Evolutionary conservation across 2,888 invertebrate species (phyloP), one percentile per base, ranked within the genome.

Genomic region (Trypoxylon attenuatum): DNA sequence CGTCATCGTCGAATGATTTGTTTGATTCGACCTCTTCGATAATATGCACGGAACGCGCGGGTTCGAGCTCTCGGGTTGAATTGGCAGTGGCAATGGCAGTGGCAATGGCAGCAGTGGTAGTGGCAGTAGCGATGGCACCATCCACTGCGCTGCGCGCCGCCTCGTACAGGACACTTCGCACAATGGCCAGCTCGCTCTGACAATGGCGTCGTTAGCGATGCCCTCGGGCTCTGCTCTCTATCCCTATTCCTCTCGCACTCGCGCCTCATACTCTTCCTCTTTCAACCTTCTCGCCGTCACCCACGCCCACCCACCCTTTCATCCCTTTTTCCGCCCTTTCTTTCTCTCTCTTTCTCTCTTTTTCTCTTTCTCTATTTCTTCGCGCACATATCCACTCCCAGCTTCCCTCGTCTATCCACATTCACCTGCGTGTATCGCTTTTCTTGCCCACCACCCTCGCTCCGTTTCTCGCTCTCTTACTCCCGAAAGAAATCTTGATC

Each of bases 121-220:
- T n/a, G n/a, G n/a, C n/a, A n/a, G n/a, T n/a, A n/a, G n/a, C n/a
- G n/a, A n/a, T n/a, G n/a, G n/a, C 8, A 33, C 33, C 8, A 10
- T 10, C 33, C 33, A 10, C 13, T 25, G 25, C 33, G 33, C 33
- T 33, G 4, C 47, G 27, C 71, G 67, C 58, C 70, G 71, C 65
- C 64, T 59, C 67, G 68, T 67, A 66, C 79, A 77, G 82, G 79
- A 82, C 83, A 74, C 77, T 59, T 64, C 70, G 77, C 79, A 84
- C 83, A 85, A 85, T 84, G 79, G 83, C 79, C 73, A 73, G 79
- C 71, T 73, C 72, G 80, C 77, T 82, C n/a, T n/a, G 81, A 85
- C 85, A 86, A 86, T 86, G 84, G 82, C 84, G 83, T 86, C 86
- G 85, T 86, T 86, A 86, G 85, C 81, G 77, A 81, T 78, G 77